Evolutionary conservation across 1,140 invertebrate species (phyloP).

Genomic region (Wiebesia pumilae): DNA sequence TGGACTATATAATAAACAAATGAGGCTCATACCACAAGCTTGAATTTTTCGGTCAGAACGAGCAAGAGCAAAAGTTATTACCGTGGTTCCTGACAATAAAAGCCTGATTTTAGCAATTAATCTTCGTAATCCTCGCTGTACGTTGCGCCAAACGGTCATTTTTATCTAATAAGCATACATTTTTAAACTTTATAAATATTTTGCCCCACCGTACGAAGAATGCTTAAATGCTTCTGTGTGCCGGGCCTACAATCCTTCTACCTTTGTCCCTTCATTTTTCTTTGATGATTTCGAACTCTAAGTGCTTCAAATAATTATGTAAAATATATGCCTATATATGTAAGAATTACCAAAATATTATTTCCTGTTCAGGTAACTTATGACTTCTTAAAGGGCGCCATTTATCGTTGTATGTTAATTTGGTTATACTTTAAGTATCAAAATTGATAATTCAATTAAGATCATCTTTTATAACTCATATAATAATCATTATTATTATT

Average conservation of each 20-base stretch:
- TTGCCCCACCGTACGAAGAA: too few species aligned
- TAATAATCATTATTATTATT: too few species aligned
- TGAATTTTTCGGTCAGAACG: too few species aligned
- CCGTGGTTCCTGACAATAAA: background rate
- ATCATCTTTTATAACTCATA: background rate
- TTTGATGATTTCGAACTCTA: background rate
- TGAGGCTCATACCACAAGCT: too few species aligned
- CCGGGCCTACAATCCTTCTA: too few species aligned
- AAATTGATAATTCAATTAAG: background rate
- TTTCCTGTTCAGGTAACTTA: background rate
- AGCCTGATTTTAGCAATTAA: slow-evolving; percentile 32
- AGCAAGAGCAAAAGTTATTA: background rate
- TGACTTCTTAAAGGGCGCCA: background rate
- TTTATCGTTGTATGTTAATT: background rate
- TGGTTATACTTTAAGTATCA: too few species aligned
- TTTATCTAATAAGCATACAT: background rate
- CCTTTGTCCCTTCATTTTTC: background rate
- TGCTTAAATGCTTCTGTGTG: background rate
- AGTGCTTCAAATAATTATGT: background rate
- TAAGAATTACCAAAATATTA: slow-evolving; percentile 32
- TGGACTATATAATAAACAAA: too few species aligned
- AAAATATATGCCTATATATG: background rate
- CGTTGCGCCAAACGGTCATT: background rate
- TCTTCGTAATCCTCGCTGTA: slow-evolving; percentile 8
- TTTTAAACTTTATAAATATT: slow-evolving; percentile 21